These are phyloP conservation scores for Hypomecis atomaria DNA, from an alignment of 2,888 invertebrate species.

Conservation along the genomic window DNA sequence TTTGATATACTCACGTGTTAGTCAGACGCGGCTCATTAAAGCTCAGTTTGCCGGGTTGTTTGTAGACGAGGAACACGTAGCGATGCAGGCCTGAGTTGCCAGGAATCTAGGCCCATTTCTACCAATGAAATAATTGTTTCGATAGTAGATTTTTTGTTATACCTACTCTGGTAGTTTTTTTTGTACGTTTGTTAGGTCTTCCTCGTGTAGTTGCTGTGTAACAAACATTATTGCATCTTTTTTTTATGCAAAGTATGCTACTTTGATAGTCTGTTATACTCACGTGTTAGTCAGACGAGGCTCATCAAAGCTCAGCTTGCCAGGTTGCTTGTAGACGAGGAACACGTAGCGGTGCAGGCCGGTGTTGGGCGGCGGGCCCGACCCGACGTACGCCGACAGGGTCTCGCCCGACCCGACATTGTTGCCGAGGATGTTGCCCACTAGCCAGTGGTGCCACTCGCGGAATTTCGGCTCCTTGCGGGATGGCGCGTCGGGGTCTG, in stretches of 20 bases:
- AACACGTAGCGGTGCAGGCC: constrained; percentile 92
- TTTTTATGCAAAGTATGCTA: too few relatives aligned
- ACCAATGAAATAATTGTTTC: too few relatives aligned
- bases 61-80: constrained; percentile 91
- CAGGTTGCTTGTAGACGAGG: constrained; percentile 89
- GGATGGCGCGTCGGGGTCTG: constrained; percentile 96
- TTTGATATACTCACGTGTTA: constrained; percentile 68
- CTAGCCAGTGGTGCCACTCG: constrained; percentile 97
- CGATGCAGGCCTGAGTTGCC: constrained; percentile 90
- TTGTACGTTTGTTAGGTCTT: too few relatives aligned
- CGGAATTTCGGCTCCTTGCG: constrained; percentile 91
- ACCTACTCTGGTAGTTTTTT: too few relatives aligned
- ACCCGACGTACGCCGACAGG: constrained; percentile 91
- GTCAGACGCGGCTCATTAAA: constrained; percentile 84
- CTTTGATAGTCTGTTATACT: constrained; percentile 36
- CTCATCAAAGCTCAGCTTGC: constrained; percentile 84
- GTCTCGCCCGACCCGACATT: constrained; percentile 89
- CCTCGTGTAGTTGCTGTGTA: too few relatives aligned
- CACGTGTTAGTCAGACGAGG: constrained; percentile 80
- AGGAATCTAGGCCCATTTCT: too few relatives aligned
- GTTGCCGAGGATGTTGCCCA: constrained; percentile 88
- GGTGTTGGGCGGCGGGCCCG: constrained; percentile 92
- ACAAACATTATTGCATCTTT: too few relatives aligned
- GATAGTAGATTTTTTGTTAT: too few relatives aligned
- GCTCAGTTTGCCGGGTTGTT: constrained; percentile 86